Evolutionary conservation across 2,113 vertebrate genomes (phyloP).

Genomic region (Varanus salvator): DNA sequence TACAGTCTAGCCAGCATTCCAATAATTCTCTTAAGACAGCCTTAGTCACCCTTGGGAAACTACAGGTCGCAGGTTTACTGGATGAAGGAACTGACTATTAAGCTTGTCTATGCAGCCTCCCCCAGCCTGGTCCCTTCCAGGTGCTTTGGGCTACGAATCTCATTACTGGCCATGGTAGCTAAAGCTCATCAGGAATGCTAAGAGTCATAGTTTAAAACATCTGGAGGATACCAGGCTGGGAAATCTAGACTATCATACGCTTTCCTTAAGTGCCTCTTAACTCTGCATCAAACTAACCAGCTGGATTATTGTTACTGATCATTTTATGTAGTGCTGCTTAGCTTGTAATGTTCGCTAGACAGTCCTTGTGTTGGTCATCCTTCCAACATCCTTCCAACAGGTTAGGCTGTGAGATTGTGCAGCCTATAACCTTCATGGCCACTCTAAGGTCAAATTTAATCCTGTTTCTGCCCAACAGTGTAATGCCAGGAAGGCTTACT

Average conservation of each 20-base stretch:
- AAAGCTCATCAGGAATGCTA: background rate
- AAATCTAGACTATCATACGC: background rate
- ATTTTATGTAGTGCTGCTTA: background rate
- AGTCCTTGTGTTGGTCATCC: too few relatives aligned
- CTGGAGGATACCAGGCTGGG: background rate
- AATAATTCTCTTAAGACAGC: background rate
- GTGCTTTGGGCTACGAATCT: background rate
- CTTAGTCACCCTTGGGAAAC: background rate
- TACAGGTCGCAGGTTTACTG: background rate
- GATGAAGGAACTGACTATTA: background rate
- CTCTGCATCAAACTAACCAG: background rate
- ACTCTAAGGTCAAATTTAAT: background rate
- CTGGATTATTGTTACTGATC: background rate
- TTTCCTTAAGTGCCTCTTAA: background rate
- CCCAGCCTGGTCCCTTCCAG: background rate
- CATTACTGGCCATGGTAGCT: background rate
- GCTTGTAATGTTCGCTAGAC: background rate
- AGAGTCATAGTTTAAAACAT: background rate
- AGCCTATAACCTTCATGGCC: background rate
- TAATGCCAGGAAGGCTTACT: background rate
- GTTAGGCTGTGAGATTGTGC: background rate
- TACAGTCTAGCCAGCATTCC: background rate
- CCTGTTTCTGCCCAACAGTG: too few relatives aligned
- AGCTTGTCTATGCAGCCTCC: too few relatives aligned
- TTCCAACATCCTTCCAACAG: too few relatives aligned